Conservation (phyloP, 2,888 invertebrate genomes). For the Amblyteles armatorius region DNA sequence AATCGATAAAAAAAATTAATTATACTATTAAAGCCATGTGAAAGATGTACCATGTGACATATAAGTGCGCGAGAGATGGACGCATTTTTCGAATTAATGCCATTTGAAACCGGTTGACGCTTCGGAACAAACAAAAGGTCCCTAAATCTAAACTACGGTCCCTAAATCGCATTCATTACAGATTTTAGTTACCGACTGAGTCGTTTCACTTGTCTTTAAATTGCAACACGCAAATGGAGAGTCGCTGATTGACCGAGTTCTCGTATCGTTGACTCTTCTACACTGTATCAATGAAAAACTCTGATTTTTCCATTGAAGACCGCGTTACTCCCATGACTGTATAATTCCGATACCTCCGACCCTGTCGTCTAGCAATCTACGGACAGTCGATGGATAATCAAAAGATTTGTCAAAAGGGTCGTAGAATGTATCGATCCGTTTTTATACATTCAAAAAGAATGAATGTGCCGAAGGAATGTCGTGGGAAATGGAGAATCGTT, state of each 20-base stretch:
- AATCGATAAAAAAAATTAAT: no score
- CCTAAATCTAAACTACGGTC: no score
- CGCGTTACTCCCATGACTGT: neutral
- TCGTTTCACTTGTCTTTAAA: neutral
- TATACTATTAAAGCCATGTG: no score
- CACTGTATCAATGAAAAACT: slow-evolving; percentile 44
- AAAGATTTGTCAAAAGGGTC: neutral
- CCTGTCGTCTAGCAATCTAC: neutral
- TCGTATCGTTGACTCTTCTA: slow-evolving; percentile 8
- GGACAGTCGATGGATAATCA: neutral
- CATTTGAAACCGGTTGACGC: no score
- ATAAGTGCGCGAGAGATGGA: no score
- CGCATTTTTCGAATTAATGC: no score
- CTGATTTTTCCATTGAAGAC: neutral
- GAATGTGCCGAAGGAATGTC: neutral
- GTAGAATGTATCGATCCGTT: neutral
- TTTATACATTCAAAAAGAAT: neutral
- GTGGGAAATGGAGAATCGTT: slow-evolving; percentile 14
- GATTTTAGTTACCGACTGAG: no score
- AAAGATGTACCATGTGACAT: no score
- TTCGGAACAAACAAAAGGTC: no score
- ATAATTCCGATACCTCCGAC: slow-evolving; percentile 12
- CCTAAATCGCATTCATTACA: no score
- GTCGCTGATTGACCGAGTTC: slow-evolving; percentile 39
- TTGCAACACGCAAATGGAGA: slow-evolving; percentile 21